Conservation (phyloP, 1,140 invertebrate genomes). For the Drosophila serrata region DNA sequence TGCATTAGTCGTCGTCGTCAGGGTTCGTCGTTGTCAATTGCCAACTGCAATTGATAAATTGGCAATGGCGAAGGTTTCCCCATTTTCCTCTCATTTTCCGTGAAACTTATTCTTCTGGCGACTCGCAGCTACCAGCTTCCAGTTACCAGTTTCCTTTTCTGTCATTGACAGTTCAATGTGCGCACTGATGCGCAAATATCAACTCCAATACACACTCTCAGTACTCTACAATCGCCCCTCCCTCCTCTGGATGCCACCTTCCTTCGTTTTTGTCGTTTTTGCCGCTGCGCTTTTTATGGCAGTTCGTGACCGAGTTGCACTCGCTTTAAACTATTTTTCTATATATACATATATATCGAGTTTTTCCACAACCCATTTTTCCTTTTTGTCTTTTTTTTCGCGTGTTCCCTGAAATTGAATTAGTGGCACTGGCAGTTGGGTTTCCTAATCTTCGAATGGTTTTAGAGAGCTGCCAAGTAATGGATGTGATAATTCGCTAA, state of each 20-base stretch:
- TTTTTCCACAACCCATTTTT: conserved; percentile 22
- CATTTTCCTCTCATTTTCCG: conserved; percentile 35
- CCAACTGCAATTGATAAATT: conserved; percentile 81
- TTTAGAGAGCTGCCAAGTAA: conserved; percentile 56
- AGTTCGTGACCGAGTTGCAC: conserved; percentile 81
- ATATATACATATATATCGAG: not conserved
- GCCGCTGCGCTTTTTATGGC: conserved; percentile 75
- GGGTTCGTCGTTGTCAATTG: conserved; percentile 58
- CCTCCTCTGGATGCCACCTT: not conserved
- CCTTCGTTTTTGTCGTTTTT: conserved; percentile 12
- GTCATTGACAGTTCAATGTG: conserved; percentile 83
- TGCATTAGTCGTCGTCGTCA: conserved; percentile 66
- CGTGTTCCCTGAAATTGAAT: conserved; percentile 73
- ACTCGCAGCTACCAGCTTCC: too few relatives aligned
- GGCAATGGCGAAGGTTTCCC: conserved; percentile 49
- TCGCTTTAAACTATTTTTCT: conserved; percentile 65
- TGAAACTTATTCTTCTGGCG: conserved; percentile 27
- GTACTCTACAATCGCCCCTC: conserved; percentile 8
- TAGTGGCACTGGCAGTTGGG: conserved; percentile 74
- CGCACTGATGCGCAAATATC: conserved; percentile 82
- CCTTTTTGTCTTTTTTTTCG: conserved; percentile 48
- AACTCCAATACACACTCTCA: conserved; percentile 74
- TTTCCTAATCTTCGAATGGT: conserved; percentile 62
- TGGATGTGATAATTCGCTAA: conserved; percentile 72
- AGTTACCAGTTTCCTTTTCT: too few relatives aligned